phyloP scores from a whole-genome alignment of 2,888 invertebrate genomes.

The Leptinotarsa peninsularis region DNA sequence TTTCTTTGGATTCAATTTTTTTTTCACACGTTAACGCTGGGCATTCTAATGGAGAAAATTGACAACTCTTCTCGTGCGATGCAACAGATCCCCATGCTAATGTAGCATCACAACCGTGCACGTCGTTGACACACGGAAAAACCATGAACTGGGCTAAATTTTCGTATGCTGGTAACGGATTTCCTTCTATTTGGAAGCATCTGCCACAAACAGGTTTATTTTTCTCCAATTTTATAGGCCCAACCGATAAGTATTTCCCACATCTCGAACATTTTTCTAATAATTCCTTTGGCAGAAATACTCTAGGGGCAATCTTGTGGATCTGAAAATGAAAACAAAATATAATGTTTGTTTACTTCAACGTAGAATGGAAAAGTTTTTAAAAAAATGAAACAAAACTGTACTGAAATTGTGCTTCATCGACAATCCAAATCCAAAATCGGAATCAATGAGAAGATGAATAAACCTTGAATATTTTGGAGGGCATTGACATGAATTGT shows the following conservation, averaged over 20 bases:
- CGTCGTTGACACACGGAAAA: conserved; percentile 18
- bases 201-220: conserved; percentile 23
- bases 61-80: conserved; percentile 17
- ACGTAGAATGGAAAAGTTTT: no score
- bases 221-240: neutral
- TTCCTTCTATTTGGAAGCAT: neutral
- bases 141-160: conserved; percentile 18
- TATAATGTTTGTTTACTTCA: no score
- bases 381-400: no score
- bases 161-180: neutral
- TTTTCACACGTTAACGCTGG: conserved; percentile 11
- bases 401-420: no score
- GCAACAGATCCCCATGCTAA: conserved; percentile 16
- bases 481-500: no score
- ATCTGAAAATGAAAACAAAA: no score
- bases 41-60: neutral
- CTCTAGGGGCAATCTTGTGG: neutral
- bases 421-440: no score
- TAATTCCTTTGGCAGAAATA: conserved; percentile 7
- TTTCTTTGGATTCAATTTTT: neutral
- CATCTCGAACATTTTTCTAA: conserved; percentile 20
- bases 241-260: conserved; percentile 10
- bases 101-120: conserved; percentile 10
- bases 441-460: no score
- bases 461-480: no score